phyloP scores from a whole-genome alignment of 2,113 vertebrate species.

The Aptenodytes forsteri region DNA sequence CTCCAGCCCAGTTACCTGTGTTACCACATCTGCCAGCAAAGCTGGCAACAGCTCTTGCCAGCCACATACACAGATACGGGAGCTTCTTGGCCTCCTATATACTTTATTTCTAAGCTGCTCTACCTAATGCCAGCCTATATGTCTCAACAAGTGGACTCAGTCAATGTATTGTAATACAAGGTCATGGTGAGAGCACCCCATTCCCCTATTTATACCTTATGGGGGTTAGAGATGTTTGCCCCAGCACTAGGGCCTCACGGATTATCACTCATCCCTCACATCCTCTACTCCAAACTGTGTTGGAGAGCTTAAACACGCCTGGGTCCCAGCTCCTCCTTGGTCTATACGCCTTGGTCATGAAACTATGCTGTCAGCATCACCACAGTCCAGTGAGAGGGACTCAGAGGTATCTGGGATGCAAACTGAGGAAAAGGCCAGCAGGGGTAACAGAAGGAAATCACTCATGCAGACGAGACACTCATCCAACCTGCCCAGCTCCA shows the following conservation, averaged over 20 bases:
- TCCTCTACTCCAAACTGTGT: not conserved
- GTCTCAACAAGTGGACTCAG: not conserved
- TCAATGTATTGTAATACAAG: not conserved
- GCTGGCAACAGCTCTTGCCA: not conserved
- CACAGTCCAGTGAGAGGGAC: not conserved
- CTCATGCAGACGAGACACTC: fast-evolving
- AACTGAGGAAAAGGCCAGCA: not conserved
- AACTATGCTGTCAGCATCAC: not conserved
- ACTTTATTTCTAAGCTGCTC: not conserved
- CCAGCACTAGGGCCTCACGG: not conserved
- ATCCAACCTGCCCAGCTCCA: not conserved
- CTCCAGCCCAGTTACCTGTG: not conserved
- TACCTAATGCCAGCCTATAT: not conserved
- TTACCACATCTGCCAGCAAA: not conserved
- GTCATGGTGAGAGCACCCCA: not conserved
- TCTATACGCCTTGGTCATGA: not conserved
- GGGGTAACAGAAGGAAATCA: not conserved
- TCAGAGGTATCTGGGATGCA: not conserved
- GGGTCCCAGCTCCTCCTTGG: not conserved
- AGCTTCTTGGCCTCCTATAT: not conserved
- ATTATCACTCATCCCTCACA: not conserved
- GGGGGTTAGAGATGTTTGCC: not conserved
- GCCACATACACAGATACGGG: fast-evolving
- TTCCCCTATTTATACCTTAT: not conserved
- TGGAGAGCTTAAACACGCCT: not conserved